Conservation (phyloP, 2,888 invertebrate genomes). For the Stegophylla sp. region DNA sequence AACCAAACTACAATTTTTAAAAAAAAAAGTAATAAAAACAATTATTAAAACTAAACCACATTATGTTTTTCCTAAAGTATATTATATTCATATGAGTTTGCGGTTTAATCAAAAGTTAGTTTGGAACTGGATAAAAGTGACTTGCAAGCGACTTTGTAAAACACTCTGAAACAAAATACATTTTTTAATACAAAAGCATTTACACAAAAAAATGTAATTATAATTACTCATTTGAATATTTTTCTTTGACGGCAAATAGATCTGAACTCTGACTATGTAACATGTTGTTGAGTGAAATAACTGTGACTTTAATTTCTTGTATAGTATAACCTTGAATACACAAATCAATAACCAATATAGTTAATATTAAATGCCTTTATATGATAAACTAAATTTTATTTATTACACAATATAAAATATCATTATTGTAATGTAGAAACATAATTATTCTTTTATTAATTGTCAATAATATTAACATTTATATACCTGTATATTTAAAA, state of each 20-base stretch:
- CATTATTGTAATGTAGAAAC: too few species aligned
- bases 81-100: neutral
- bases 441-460: slow-evolving; percentile 65
- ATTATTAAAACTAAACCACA: neutral
- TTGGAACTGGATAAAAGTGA: slow-evolving; percentile 67
- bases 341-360: slow-evolving; percentile 46
- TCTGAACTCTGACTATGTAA: slow-evolving; percentile 80
- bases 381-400: too few species aligned
- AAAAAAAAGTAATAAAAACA: slow-evolving; percentile 23
- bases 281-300: slow-evolving; percentile 77
- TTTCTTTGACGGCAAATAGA: slow-evolving; percentile 85
- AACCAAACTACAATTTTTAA: slow-evolving; percentile 15
- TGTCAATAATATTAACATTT: slow-evolving; percentile 65
- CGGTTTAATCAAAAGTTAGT: slow-evolving; percentile 29
- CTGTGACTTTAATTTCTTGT: slow-evolving; percentile 76
- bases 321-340: slow-evolving; percentile 74
- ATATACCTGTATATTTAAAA: slow-evolving; percentile 35
- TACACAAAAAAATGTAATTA: neutral
- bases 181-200: neutral
- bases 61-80: neutral
- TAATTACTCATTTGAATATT: slow-evolving; percentile 85
- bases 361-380: too few species aligned
- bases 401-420: too few species aligned
- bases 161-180: slow-evolving; percentile 70
- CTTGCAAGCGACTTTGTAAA: slow-evolving; percentile 89